Evolutionary conservation across 2,888 invertebrate species (phyloP).

Genomic region (Drosophila anceps): DNA sequence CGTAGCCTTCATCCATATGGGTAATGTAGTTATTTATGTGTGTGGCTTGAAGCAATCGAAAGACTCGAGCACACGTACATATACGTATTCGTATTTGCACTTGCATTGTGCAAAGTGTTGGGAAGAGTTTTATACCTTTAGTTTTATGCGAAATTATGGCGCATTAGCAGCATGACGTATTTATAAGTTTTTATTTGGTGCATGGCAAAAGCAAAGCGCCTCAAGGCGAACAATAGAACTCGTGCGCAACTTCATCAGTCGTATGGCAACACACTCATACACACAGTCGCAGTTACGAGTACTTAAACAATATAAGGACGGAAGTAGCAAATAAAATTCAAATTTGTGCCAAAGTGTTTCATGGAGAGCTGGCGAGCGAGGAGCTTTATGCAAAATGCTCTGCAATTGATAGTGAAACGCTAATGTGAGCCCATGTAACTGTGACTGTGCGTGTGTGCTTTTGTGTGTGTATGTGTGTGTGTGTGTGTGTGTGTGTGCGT

Average conservation of each 20-base stretch:
- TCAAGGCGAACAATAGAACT: conserved; percentile 57
- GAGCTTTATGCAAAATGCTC: conserved; percentile 46
- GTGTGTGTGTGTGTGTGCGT: conserved; percentile 29
- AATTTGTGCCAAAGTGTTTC: conserved; percentile 81
- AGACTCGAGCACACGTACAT: conserved; percentile 11
- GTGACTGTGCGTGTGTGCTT: conserved; percentile 21
- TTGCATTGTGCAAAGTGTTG: conserved; percentile 32
- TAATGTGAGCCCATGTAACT: conserved; percentile 58
- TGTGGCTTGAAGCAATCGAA: conserved; percentile 22
- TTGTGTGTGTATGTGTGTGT: conserved; percentile 32
- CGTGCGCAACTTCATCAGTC: conserved; percentile 51
- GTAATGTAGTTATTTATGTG: conserved; percentile 41
- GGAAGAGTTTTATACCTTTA: conserved; percentile 39
- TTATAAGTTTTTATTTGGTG: conserved; percentile 70
- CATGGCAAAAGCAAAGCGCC: conserved; percentile 51
- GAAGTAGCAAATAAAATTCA: conserved; percentile 82
- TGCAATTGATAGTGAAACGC: conserved; percentile 70
- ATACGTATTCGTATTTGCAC: background rate
- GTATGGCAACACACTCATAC: conserved; percentile 6
- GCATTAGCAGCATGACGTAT: conserved; percentile 69
- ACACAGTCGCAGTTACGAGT: conserved; percentile 20
- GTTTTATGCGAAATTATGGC: conserved; percentile 64
- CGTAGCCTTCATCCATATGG: conserved; percentile 36
- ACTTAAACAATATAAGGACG: conserved; percentile 74
- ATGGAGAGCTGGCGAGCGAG: conserved; percentile 34